These are phyloP conservation scores for Aphrocallistes beatrix DNA, from an alignment of 37 sponge, comb jelly and placozoan species.

Conservation along the genomic window DNA sequence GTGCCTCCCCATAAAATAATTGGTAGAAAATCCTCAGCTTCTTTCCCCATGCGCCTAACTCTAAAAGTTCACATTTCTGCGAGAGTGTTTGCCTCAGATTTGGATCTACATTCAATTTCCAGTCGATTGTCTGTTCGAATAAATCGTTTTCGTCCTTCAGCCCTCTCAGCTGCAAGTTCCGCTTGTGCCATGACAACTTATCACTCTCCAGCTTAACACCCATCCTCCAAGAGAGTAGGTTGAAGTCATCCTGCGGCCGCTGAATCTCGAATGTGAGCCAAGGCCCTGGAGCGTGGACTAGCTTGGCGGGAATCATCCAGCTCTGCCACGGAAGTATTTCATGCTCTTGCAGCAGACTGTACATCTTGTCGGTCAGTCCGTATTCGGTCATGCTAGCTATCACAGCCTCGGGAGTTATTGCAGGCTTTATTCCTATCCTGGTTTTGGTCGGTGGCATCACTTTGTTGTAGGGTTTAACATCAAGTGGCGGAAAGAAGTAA, in stretches of 20 bases:
- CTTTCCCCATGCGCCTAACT: constrained; percentile 59
- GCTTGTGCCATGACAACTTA: constrained; percentile 3
- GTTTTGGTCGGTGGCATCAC: constrained; percentile 42
- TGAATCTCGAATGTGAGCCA: constrained; percentile 87
- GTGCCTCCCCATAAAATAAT: constrained; percentile 73
- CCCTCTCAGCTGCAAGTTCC: constrained; percentile 46
- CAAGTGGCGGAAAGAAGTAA: constrained; percentile 79
- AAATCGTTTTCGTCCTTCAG: constrained; percentile 36
- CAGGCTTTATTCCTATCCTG: constrained; percentile 48
- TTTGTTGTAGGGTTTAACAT: constrained; percentile 65
- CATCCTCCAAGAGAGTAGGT: constrained; percentile 70
- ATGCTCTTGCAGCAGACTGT: constrained; percentile 45
- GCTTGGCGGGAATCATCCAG: constrained; percentile 58
- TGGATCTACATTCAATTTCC: constrained; percentile 48
- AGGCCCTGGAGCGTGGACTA: constrained; percentile 82
- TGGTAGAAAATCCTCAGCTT: constrained; percentile 55
- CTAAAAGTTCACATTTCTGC: constrained; percentile 46
- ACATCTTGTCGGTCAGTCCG: constrained; percentile 55
- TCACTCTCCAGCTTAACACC: constrained; percentile 27
- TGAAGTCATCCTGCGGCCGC: constrained; percentile 79
- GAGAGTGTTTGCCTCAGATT: constrained; percentile 42
- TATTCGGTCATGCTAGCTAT: constrained; percentile 32
- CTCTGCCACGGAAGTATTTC: constrained; percentile 58
- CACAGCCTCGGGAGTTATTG: constrained; percentile 26
- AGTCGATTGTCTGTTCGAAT: constrained; percentile 54